Evolutionary conservation across 1,140 invertebrate genomes (phyloP).

Genomic region (Prorops nasuta): DNA sequence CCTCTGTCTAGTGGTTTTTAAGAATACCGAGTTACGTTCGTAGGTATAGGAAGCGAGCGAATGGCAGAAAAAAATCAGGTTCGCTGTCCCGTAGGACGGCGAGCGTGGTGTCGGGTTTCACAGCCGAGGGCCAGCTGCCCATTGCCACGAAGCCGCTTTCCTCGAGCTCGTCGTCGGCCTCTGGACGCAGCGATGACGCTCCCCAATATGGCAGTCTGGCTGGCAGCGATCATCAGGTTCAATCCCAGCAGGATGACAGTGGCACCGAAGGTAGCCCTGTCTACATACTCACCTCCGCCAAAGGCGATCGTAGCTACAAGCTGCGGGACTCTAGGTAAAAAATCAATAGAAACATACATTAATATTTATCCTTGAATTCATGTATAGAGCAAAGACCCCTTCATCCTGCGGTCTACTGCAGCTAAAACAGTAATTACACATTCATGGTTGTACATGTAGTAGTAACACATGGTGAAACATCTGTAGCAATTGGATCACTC

Average conservation of each 20-base stretch:
- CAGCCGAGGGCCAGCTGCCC: slow-evolving; percentile 35
- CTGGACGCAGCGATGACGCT: slow-evolving; percentile 49
- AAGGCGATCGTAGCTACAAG: slow-evolving; percentile 54
- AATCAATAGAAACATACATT: too few relatives aligned
- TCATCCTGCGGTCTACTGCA: too few relatives aligned
- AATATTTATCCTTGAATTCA: too few relatives aligned
- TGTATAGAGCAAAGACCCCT: too few relatives aligned
- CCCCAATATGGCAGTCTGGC: slow-evolving; percentile 45
- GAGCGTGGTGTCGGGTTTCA: slow-evolving; percentile 46
- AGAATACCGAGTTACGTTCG: slow-evolving; percentile 43
- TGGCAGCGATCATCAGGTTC: slow-evolving; percentile 49
- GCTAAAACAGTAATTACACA: too few relatives aligned
- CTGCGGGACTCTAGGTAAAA: slow-evolving; percentile 50
- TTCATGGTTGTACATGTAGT: too few relatives aligned
- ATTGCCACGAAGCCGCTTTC: slow-evolving; percentile 42
- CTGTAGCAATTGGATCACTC: too few relatives aligned
- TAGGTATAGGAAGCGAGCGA: slow-evolving; percentile 52
- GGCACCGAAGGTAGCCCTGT: slow-evolving; percentile 53
- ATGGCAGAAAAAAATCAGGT: slow-evolving; percentile 54
- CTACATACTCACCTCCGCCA: slow-evolving; percentile 53
- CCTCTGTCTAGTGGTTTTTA: too few relatives aligned
- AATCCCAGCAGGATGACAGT: slow-evolving; percentile 53
- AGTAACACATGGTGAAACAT: too few relatives aligned
- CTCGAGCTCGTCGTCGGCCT: slow-evolving; percentile 53
- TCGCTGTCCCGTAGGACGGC: slow-evolving; percentile 50